phyloP scores from a whole-genome alignment of 1,140 invertebrate species.

The Zaprionus ghesquierei region DNA sequence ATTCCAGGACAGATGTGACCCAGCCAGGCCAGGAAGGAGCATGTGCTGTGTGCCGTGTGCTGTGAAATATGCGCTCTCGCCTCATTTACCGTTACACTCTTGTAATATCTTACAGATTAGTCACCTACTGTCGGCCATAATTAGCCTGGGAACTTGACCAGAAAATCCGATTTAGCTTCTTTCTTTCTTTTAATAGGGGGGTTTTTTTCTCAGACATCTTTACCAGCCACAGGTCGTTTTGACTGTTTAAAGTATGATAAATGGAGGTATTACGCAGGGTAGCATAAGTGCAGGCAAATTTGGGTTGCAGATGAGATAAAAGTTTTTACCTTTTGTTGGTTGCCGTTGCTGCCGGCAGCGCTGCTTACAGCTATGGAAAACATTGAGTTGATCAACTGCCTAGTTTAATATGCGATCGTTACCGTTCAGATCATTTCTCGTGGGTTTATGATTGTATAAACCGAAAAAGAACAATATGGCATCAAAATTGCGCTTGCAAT shows the following conservation, averaged over 20 bases:
- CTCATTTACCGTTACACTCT: constrained; percentile 10
- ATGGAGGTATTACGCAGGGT: not conserved
- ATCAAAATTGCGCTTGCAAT: no score
- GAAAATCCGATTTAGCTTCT: constrained; percentile 16
- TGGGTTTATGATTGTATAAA: no score
- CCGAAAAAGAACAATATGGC: no score
- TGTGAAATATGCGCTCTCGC: constrained; percentile 54
- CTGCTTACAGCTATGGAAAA: no score
- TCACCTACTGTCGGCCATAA: constrained; percentile 40
- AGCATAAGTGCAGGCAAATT: not conserved
- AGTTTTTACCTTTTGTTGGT: no score
- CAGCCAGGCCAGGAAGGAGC: not conserved
- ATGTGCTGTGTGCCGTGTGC: constrained; percentile 51
- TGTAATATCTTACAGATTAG: constrained; percentile 27
- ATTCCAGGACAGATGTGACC: constrained; percentile 69
- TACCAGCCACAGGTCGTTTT: constrained; percentile 11
- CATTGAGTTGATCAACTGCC: no score
- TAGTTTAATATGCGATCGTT: no score
- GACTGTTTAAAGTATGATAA: constrained; percentile 16
- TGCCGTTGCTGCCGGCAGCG: no score
- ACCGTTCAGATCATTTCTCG: no score
- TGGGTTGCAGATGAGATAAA: not conserved
- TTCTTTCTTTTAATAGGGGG: not conserved
- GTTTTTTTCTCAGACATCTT: not conserved
- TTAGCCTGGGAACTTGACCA: constrained; percentile 25